Evolutionary conservation across 1,140 invertebrate genomes (phyloP), one percentile per base, ranked within the genome.

Genomic region (Mycetomoellerius zeteki): DNA sequence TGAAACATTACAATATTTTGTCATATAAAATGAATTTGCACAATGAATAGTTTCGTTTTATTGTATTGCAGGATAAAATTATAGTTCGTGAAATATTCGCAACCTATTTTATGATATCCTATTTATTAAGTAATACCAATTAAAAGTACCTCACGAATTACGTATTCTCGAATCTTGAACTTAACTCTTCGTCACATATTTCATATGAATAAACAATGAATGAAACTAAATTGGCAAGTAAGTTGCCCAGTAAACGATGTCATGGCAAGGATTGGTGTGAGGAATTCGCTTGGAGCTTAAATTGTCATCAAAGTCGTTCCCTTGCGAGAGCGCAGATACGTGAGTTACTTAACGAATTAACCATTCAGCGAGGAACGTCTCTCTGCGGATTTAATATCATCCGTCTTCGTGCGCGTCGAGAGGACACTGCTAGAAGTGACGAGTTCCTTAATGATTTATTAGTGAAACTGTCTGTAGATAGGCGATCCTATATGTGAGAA

Each of bases 401-500:
- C 54, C 77, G 64, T 69, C 62, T 75, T 85, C 81, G 64, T 71
- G 69, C 52, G 67, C 80, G 73, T 78, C 71, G 86, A 77, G 86
- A 77, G 56, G 30, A 85, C 50, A 56, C 19, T 50, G 65, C 54
- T 60, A 71, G 54, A 43, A 24, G 54, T 67, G 62, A 85, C 30
- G 82, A 86, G 50, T 86, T 77, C 52, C 30, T 87, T 86, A 86
- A 87, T 86, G 84, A 85, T 86, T 87, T 86, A 87, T 87, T 87
- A 87, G 82, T 19, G 65, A 67, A 71, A 72, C 77, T 21, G n/a
- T 56, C 43, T 80, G 37, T 43, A 43, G 37, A 10, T 21, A 43
- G 21, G 27, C 27, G 50, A 54, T 12, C n/a, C 24, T 75, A 33
- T 7, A 10, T 10, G 16, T 37, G 62, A 60, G 65, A 84, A 54